phyloP scores from a whole-genome alignment of 2,113 vertebrate species.

The Forbesichthys agassizii region DNA sequence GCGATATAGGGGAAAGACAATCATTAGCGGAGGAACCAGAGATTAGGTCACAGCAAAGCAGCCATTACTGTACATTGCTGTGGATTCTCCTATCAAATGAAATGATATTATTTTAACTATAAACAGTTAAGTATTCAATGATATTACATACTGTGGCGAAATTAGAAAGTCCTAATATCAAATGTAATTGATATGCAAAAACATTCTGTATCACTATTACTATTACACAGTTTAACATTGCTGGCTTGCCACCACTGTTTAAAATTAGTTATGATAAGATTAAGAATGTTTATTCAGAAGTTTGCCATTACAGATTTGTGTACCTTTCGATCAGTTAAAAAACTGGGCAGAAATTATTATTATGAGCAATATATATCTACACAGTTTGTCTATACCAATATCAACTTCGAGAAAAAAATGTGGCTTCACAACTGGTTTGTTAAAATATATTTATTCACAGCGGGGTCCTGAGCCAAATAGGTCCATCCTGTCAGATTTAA shows the following conservation, averaged over 20 bases:
- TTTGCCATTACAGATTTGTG: not conserved
- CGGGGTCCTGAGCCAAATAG: conserved; percentile 22
- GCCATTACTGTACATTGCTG: conserved; percentile 15
- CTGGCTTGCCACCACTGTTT: not conserved
- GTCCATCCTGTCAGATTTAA: conserved; percentile 11
- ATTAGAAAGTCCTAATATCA: not conserved
- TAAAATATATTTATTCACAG: conserved; percentile 16
- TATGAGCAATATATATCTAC: not conserved
- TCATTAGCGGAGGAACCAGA: conserved; percentile 24
- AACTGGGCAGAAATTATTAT: conserved; percentile 12
- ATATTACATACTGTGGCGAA: not conserved
- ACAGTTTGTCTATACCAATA: not conserved
- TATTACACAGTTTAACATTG: not conserved
- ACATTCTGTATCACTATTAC: no score
- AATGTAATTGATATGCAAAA: not conserved
- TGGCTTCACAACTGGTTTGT: conserved; percentile 8
- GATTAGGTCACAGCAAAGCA: conserved; percentile 15
- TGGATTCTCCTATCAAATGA: not conserved
- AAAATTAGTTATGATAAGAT: conserved; percentile 2
- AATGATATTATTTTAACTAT: not conserved
- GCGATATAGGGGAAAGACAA: conserved; percentile 17
- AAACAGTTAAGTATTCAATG: not conserved
- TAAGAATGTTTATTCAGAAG: not conserved
- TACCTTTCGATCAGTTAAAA: not conserved
- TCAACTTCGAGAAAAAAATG: not conserved